Conservation (phyloP, 2,797 vertebrate genomes). For the Staurois parvus region DNA sequence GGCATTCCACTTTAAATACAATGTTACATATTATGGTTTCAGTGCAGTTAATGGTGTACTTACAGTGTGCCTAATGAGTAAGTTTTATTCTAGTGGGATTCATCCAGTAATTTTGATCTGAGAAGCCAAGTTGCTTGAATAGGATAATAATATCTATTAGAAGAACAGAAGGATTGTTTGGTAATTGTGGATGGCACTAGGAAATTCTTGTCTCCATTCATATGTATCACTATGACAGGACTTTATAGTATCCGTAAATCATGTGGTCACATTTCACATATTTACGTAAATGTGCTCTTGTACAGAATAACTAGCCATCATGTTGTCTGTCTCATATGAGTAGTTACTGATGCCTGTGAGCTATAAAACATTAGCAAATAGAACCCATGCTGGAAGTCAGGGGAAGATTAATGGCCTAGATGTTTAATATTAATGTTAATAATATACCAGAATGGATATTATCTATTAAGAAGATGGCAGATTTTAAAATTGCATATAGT, state of each 20-base stretch:
- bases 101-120: not conserved
- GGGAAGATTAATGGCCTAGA: slow-evolving; percentile 44
- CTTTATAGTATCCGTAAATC: slow-evolving; percentile 61
- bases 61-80: not conserved
- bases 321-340: slow-evolving; percentile 60
- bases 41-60: no score
- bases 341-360: slow-evolving; percentile 53
- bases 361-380: slow-evolving; percentile 55
- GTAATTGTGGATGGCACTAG: slow-evolving; percentile 30
- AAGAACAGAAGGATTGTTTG: slow-evolving; percentile 5
- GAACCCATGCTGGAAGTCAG: slow-evolving; percentile 1
- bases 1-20: no score
- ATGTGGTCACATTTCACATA: slow-evolving; percentile 50
- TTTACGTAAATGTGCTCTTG: slow-evolving; percentile 63
- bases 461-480: slow-evolving; percentile 56
- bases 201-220: slow-evolving; percentile 20
- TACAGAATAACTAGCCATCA: slow-evolving; percentile 58
- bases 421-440: slow-evolving; percentile 62
- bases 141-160: not conserved
- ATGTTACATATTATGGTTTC: no score
- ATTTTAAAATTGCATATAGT: slow-evolving; percentile 58
- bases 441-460: slow-evolving; percentile 59
- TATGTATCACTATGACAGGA: slow-evolving; percentile 60
- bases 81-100: not conserved
- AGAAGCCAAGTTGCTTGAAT: not conserved